Conservation (phyloP, 2,888 invertebrate species). For the Osmoderma eremita region DNA sequence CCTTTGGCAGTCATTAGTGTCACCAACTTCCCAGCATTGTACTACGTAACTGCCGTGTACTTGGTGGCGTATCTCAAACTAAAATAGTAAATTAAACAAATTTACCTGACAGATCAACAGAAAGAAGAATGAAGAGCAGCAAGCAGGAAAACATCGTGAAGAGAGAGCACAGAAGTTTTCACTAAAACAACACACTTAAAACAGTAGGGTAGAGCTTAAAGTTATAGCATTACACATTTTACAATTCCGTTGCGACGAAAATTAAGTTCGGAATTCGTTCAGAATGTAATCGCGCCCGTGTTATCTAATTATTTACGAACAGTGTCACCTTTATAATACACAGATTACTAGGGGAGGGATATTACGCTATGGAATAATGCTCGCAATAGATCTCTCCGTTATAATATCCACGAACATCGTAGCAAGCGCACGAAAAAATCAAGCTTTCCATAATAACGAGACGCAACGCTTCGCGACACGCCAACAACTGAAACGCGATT, state of each 20-base stretch:
- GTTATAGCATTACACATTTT: conserved; percentile 32
- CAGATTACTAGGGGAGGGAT: no score
- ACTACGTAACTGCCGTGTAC: not conserved
- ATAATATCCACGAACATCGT: conserved; percentile 19
- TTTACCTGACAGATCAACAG: conserved; percentile 40
- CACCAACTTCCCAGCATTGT: conserved; percentile 11
- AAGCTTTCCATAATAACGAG: conserved; percentile 43
- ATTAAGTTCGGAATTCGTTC: not conserved
- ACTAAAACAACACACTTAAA: conserved; percentile 10
- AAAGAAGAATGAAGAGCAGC: conserved; percentile 36
- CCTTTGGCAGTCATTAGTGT: conserved; percentile 19
- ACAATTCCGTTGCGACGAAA: not conserved
- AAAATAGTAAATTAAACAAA: conserved; percentile 5
- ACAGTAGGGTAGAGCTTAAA: not conserved
- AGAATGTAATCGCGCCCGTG: not conserved
- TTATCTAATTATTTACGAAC: not conserved
- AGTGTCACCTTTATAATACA: not conserved
- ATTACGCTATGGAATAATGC: not conserved
- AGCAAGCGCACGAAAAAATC: conserved; percentile 25
- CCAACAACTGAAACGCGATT: conserved; percentile 47
- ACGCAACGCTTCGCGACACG: conserved; percentile 48
- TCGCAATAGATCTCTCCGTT: conserved; percentile 1
- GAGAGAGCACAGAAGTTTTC: conserved; percentile 28
- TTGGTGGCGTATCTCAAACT: not conserved
- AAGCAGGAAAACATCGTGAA: conserved; percentile 38